These are phyloP conservation scores for Jaculus jaculus DNA, from an alignment of 2,113 vertebrate genomes.

Conservation along the genomic window DNA sequence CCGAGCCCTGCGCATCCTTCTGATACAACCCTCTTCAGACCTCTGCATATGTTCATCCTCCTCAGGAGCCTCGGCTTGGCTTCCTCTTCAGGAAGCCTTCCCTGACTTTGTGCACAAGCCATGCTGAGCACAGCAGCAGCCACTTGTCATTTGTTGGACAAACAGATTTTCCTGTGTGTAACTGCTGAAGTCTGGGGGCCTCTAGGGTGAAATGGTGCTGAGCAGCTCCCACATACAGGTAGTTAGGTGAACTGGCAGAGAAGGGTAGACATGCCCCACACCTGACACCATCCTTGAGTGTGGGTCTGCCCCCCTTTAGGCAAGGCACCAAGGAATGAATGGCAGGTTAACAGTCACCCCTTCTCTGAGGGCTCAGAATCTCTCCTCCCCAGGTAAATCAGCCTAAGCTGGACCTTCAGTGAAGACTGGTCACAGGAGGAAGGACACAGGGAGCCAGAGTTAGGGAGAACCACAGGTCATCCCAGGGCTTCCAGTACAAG, in stretches of 20 bases:
- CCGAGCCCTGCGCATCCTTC: too few relatives aligned
- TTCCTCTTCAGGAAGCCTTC: background rate
- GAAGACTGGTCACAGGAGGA: background rate
- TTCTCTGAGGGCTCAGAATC: background rate
- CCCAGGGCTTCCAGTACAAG: background rate
- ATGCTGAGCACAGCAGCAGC: background rate
- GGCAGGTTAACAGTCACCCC: background rate
- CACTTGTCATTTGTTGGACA: too few relatives aligned
- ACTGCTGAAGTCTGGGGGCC: background rate
- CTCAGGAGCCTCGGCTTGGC: background rate
- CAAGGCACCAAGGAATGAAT: too few relatives aligned
- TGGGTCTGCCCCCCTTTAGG: background rate
- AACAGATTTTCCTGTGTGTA: accelerated
- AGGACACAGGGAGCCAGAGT: background rate
- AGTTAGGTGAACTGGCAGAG: accelerated
- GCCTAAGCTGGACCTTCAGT: background rate
- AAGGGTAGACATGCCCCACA: too few relatives aligned
- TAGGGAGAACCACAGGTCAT: too few relatives aligned
- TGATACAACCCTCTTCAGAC: background rate
- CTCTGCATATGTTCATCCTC: background rate
- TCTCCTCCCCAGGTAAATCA: background rate
- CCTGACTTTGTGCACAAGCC: background rate
- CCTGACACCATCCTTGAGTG: background rate
- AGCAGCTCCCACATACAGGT: background rate
- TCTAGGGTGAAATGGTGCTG: background rate